These are phyloP conservation scores for Pseudorasbora parva DNA, from an alignment of 2,113 vertebrate genomes.

Conservation along the genomic window DNA sequence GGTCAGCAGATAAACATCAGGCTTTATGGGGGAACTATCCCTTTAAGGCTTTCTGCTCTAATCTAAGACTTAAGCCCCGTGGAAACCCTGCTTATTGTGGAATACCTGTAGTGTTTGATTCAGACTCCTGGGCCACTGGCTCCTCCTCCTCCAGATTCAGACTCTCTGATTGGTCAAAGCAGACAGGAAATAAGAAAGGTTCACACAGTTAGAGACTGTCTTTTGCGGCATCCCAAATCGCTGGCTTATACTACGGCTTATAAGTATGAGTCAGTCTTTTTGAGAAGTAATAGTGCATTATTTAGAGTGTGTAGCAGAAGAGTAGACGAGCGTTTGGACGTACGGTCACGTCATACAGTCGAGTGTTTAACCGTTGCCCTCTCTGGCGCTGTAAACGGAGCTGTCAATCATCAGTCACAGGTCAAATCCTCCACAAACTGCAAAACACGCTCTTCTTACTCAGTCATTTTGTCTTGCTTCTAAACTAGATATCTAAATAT, in stretches of 20 bases:
- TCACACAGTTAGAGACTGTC: not conserved
- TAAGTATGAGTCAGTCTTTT: not conserved
- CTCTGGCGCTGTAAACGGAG: not conserved
- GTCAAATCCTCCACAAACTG: too few relatives aligned
- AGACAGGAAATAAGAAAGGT: not conserved
- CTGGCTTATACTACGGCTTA: not conserved
- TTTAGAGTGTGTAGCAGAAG: not conserved
- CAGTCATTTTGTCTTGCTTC: too few relatives aligned
- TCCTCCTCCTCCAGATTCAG: conserved; percentile 53
- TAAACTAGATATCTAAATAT: too few relatives aligned
- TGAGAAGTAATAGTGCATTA: too few relatives aligned
- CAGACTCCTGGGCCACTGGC: conserved; percentile 23
- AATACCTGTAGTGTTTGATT: conserved; percentile 65
- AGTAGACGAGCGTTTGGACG: not conserved
- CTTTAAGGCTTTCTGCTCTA: too few relatives aligned
- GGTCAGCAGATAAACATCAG: too few relatives aligned
- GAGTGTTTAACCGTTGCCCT: not conserved
- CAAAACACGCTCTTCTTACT: too few relatives aligned
- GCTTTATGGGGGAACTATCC: too few relatives aligned
- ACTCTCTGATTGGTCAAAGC: conserved; percentile 49
- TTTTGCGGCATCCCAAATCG: not conserved
- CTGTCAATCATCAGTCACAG: too few relatives aligned
- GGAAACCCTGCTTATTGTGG: not conserved
- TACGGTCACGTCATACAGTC: not conserved
- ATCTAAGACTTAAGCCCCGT: too few relatives aligned